Conservation (phyloP, 2,797 vertebrate genomes). For the Danio albolineatus region DNA sequence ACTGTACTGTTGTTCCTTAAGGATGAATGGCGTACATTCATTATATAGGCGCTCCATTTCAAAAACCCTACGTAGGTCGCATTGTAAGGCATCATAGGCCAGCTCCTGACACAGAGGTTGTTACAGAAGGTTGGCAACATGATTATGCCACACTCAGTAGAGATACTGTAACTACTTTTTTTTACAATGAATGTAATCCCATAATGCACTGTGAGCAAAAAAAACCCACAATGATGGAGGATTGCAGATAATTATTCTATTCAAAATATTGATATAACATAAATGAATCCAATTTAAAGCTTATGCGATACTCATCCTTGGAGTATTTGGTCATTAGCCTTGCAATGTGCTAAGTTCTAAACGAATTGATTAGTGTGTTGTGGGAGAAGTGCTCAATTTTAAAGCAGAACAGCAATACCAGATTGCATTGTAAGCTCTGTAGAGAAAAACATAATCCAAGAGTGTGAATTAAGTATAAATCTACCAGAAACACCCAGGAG, state of each 20-base stretch:
- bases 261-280: neutral
- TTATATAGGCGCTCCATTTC: slow-evolving; percentile 12
- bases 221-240: neutral
- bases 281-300: neutral
- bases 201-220: neutral
- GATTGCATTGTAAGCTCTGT: no score
- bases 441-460: no score
- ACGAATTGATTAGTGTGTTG: no score
- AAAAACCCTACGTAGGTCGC: slow-evolving; percentile 18
- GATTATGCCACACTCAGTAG: neutral
- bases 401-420: no score
- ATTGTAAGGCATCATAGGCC: neutral
- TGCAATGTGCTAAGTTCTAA: neutral
- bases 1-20: slow-evolving; percentile 42
- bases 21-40: slow-evolving; percentile 40
- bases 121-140: neutral
- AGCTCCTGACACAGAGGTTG: neutral
- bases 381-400: no score
- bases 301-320: neutral
- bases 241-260: no score
- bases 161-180: neutral
- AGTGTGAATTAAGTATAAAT: no score
- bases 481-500: no score
- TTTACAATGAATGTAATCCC: neutral
- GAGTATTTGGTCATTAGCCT: neutral